Percentiles rank a stretch among this genome's conserved stretches.
Evolutionary conservation across 2,797 vertebrate species (phyloP).

Genomic region (Pangasius sanitwongsei): DNA sequence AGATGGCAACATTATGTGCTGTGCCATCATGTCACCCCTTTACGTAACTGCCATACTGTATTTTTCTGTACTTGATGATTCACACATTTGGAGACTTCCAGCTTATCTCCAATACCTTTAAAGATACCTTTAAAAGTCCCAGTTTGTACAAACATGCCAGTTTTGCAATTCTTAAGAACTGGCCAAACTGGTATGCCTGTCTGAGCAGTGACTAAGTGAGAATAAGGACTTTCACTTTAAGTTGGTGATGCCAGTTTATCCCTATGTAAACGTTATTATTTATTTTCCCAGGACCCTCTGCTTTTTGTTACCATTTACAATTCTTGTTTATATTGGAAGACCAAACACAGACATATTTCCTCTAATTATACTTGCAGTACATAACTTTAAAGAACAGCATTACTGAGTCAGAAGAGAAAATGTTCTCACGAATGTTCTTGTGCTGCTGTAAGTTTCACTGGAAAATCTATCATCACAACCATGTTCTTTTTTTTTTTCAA

Average conservation of each 20-base stretch:
- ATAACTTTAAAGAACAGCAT: background rate
- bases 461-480: background rate
- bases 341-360: background rate
- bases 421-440: background rate
- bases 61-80: background rate
- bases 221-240: background rate
- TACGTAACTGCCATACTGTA: background rate
- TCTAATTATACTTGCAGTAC: background rate
- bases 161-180: background rate
- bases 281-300: constrained; percentile 5
- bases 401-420: background rate
- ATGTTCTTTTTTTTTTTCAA: background rate
- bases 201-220: background rate
- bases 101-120: background rate
- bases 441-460: background rate
- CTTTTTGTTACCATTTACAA: background rate
- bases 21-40: background rate
- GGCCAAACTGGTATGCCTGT: background rate
- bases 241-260: background rate
- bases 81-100: background rate
- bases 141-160: background rate
- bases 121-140: background rate
- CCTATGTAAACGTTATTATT: background rate
- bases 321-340: background rate
- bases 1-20: background rate